Base-by-base conservation (phyloP, 2,113 vertebrate genomes). In the Ranitomeya variabilis region DNA sequence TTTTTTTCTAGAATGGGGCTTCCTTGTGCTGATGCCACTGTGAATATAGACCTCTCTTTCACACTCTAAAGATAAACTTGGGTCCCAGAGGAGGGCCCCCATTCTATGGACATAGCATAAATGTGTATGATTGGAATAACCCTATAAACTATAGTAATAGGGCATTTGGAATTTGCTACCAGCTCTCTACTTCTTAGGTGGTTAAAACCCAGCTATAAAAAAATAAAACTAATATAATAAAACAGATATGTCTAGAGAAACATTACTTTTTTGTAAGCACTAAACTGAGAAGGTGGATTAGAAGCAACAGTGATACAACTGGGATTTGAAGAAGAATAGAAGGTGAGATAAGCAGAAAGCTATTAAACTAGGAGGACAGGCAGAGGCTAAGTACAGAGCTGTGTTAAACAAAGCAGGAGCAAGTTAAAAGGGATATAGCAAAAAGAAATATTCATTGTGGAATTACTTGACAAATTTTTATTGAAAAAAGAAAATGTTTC, bases 271-370 rank as follows among this genome's bases (percentile, higher is more conserved):
- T 19, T 76, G 71, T 52, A 55, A n/a, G 51, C 64, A 55, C n/a
- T 54, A 84, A 54, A 54, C 64, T 54, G 64, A 84, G 82, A 52
- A 69, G n/a, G 64, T 21, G 81, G 82, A 84, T 84, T 84, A 84
- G 51, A 55, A 84, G 51, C 7, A 84, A 83, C 51, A 16, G 62
- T 69, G 81, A 83, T 83, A 67, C 54, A 31, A 16, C 6, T 16
- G 52, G 82, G 82, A 84, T 54, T 69, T 83, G 81, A 52, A 67
- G 59, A 84, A 84, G 82, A 84, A 83, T 83, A 83, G 81, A 55
- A 52, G 52, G 64, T 84, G n/a, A 54, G 82, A 84, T 84, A 84
- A 84, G 82, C 21, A 71, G 81, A 84, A 84, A 69, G 64, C 82
- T 84, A 84, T 84, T 84, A 84, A 84, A 84, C 66, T 51, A 26